These are phyloP conservation scores for Atrichornis clamosus DNA, from an alignment of 2,113 vertebrate species.

Conservation along the genomic window DNA sequence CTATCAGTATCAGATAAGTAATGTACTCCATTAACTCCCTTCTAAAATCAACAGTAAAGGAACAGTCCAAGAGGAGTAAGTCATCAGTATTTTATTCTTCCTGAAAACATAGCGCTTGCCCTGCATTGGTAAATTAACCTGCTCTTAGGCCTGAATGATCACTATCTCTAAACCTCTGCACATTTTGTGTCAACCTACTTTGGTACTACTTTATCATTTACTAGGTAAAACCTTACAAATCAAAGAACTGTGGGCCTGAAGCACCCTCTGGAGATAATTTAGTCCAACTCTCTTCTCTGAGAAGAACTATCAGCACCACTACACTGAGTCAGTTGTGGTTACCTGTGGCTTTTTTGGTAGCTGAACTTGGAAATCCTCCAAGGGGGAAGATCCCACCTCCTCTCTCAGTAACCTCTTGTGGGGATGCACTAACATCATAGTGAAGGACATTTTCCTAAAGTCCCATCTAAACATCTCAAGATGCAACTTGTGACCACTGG, in stretches of 20 bases:
- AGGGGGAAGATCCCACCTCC: background rate
- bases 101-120: background rate
- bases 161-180: background rate
- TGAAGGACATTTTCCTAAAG: background rate
- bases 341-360: background rate
- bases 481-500: background rate
- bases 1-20: background rate
- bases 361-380: background rate
- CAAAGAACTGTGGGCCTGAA: background rate
- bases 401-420: background rate
- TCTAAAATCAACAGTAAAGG: background rate
- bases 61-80: background rate
- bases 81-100: background rate
- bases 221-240: constrained; percentile 8
- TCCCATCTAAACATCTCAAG: background rate
- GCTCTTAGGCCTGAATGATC: constrained; percentile 1
- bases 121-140: background rate
- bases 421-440: background rate
- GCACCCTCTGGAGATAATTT: background rate
- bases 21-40: background rate
- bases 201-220: background rate
- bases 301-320: background rate
- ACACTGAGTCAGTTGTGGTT: background rate
- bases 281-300: background rate
- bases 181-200: background rate